phyloP scores from a whole-genome alignment of 2,113 vertebrate species.

The Pomatostomus ruficeps region DNA sequence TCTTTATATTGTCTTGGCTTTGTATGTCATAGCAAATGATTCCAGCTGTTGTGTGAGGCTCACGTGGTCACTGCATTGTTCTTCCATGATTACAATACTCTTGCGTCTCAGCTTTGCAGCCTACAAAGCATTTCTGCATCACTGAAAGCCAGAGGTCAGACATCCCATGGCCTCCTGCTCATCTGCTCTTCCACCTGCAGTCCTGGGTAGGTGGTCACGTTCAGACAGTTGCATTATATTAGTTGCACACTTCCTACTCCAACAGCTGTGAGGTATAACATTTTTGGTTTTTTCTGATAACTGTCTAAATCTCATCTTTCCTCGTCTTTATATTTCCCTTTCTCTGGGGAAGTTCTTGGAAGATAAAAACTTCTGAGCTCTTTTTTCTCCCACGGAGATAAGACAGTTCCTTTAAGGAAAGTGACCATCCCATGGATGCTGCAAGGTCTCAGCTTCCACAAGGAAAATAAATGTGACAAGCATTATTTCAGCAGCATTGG shows the following conservation, averaged over 20 bases:
- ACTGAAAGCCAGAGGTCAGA: not conserved
- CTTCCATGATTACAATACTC: not conserved
- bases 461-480: not conserved
- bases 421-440: not conserved
- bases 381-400: not conserved
- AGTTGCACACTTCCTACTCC: accelerated
- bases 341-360: not conserved
- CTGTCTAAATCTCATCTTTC: not conserved
- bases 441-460: not conserved
- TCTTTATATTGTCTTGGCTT: not conserved
- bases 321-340: not conserved
- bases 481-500: not conserved
- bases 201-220: not conserved
- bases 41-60: not conserved
- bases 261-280: not conserved
- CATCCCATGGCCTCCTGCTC: accelerated
- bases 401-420: not conserved
- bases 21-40: not conserved
- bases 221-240: not conserved
- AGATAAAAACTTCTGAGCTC: not conserved
- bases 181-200: not conserved
- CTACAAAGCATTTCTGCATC: not conserved
- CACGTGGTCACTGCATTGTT: not conserved
- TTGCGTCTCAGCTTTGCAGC: not conserved
- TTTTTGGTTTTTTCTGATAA: not conserved